Percentiles rank a stretch among this genome's conserved stretches.
phyloP scores from a whole-genome alignment of 2,888 invertebrate genomes.

The Microctonus aethiopoides region DNA sequence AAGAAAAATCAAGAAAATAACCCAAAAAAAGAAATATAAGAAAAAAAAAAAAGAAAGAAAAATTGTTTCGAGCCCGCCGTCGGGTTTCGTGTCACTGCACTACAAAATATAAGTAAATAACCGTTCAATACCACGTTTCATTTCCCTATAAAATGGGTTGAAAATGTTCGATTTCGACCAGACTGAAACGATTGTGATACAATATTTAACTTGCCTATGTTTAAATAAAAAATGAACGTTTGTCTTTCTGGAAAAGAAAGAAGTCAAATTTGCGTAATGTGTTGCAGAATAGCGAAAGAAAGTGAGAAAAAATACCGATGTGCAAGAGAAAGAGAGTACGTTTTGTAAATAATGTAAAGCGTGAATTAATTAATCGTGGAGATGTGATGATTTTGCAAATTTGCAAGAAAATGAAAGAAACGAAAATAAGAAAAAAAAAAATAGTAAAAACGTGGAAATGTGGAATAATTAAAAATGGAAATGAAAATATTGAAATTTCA shows the following conservation, averaged over 20 bases:
- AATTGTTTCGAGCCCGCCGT: not conserved
- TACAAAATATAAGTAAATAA: slow-evolving; percentile 27
- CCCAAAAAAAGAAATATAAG: not conserved
- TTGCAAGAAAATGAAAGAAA: slow-evolving; percentile 24
- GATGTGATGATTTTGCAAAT: slow-evolving; percentile 14
- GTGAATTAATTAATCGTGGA: slow-evolving; percentile 4
- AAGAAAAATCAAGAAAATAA: not conserved
- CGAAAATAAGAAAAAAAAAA: slow-evolving; percentile 26
- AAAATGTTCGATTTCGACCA: slow-evolving; percentile 66
- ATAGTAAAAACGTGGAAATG: slow-evolving; percentile 18
- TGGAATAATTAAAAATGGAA: slow-evolving; percentile 18
- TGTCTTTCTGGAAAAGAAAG: slow-evolving; percentile 11
- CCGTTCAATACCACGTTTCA: slow-evolving; percentile 47
- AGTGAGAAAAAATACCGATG: slow-evolving; percentile 31
- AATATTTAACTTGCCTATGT: slow-evolving; percentile 67
- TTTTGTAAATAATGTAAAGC: slow-evolving; percentile 15
- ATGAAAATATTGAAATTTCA: slow-evolving; percentile 30
- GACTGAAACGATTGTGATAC: slow-evolving; percentile 67
- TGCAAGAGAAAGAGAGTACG: slow-evolving; percentile 7
- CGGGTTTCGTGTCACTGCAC: not conserved
- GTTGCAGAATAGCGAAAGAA: too few species aligned
- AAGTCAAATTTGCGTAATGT: slow-evolving; percentile 33
- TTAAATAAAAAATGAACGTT: slow-evolving; percentile 47
- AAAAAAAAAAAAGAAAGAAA: not conserved
- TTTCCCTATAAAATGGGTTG: slow-evolving; percentile 58